A percentile compares a stretch with the other conserved stretches of the same genome.
Evolutionary conservation across 2,113 vertebrate genomes (phyloP).

Genomic region (Zeus faber): DNA sequence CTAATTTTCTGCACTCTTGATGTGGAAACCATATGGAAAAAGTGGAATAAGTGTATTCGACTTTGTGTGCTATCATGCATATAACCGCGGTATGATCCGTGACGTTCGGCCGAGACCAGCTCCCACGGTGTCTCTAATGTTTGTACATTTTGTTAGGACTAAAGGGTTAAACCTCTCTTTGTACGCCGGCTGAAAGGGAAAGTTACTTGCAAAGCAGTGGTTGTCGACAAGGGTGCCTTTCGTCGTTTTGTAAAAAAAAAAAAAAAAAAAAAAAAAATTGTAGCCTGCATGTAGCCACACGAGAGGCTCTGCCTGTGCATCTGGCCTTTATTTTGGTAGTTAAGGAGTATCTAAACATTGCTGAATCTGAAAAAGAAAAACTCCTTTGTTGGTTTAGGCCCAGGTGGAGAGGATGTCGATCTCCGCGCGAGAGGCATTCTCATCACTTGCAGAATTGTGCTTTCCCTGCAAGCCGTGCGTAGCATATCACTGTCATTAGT

Average conservation of each 20-base stretch:
- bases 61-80: too few relatives aligned
- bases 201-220: slow-evolving; percentile 60
- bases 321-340: slow-evolving; percentile 74
- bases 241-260: slow-evolving; percentile 57
- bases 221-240: slow-evolving; percentile 66
- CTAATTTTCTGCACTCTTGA: too few relatives aligned
- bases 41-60: too few relatives aligned
- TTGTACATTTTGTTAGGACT: slow-evolving; percentile 54
- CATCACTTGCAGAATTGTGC: slow-evolving; percentile 46
- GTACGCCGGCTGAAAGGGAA: slow-evolving; percentile 67
- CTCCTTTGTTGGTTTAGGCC: slow-evolving; percentile 69
- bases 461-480: slow-evolving; percentile 65
- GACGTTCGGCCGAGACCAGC: slow-evolving; percentile 54
- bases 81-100: too few relatives aligned
- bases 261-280: too few relatives aligned
- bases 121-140: slow-evolving; percentile 41
- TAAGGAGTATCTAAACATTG: slow-evolving; percentile 72
- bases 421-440: slow-evolving; percentile 47
- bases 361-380: slow-evolving; percentile 51
- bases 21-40: neutral
- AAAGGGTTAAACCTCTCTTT: slow-evolving; percentile 70
- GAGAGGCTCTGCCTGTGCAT: slow-evolving; percentile 67
- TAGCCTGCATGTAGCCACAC: slow-evolving; percentile 74
- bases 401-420: slow-evolving; percentile 68
- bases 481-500: slow-evolving; percentile 67